Conservation (phyloP, 2,888 invertebrate species). For the Ophion slaviceki region DNA sequence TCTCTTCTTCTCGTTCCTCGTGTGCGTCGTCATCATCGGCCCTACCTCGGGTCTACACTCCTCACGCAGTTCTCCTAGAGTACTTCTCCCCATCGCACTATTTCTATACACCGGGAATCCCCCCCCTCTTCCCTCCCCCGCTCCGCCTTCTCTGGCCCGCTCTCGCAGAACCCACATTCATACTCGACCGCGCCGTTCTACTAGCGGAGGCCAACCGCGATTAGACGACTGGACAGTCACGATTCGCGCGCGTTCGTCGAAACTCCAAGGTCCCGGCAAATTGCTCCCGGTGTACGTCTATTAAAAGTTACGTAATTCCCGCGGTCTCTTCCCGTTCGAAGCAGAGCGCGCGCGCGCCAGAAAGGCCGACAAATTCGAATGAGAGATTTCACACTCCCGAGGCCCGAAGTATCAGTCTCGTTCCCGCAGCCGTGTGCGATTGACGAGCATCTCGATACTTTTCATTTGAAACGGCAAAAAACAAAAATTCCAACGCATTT, state of each 20-base stretch:
- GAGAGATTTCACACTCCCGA: constrained; percentile 41
- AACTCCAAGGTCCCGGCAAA: constrained; percentile 48
- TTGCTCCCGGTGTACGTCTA: constrained; percentile 28
- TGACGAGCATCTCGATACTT: constrained; percentile 17
- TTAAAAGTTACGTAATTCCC: constrained; percentile 30
- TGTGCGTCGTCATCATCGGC: not conserved
- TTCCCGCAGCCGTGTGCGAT: constrained; percentile 14
- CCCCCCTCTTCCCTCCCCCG: not conserved
- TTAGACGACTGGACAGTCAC: constrained; percentile 40
- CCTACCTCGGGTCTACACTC: not conserved
- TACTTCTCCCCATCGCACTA: constrained; percentile 1
- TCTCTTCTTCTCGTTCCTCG: not conserved
- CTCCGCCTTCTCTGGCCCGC: not conserved
- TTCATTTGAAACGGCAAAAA: not conserved
- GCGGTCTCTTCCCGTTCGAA: constrained; percentile 31
- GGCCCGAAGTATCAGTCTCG: constrained; percentile 40
- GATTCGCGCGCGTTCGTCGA: constrained; percentile 36
- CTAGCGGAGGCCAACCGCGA: constrained; percentile 11
- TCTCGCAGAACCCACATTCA: not conserved
- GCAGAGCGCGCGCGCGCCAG: not conserved
- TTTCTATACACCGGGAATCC: constrained; percentile 1
- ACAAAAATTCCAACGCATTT: not conserved
- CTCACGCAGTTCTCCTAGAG: constrained; percentile 24
- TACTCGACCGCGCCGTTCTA: constrained; percentile 1
- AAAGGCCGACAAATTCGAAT: constrained; percentile 24